These are phyloP conservation scores for Anoplius nigerrimus DNA, from an alignment of 2,888 invertebrate genomes.

Conservation along the genomic window DNA sequence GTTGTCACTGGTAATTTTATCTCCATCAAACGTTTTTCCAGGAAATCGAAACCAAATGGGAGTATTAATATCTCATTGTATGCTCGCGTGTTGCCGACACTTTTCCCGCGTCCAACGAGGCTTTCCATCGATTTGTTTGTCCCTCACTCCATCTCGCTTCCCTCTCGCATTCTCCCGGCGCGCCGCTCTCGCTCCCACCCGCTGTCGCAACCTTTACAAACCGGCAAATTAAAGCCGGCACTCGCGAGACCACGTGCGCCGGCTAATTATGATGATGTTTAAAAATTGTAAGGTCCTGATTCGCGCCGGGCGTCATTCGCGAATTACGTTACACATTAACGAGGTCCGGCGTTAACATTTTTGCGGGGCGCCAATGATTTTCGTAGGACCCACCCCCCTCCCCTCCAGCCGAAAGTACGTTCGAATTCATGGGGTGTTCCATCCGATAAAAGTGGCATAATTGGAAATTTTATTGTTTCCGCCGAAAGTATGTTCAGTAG, in stretches of 20 bases:
- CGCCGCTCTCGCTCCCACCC: background rate
- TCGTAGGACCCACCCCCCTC: background rate
- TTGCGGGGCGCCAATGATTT: slow-evolving; percentile 6
- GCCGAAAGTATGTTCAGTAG: too few relatives aligned
- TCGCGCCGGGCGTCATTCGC: background rate
- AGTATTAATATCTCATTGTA: slow-evolving; percentile 73
- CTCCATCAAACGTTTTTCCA: slow-evolving; percentile 70
- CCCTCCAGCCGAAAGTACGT: background rate
- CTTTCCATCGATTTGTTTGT: slow-evolving; percentile 67
- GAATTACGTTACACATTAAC: slow-evolving; percentile 3
- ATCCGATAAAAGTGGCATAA: too few relatives aligned
- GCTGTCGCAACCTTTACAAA: background rate
- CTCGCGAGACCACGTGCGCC: background rate
- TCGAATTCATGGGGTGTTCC: background rate
- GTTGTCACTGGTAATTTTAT: slow-evolving; percentile 69
- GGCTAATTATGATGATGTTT: too few relatives aligned
- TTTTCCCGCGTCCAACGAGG: slow-evolving; percentile 64
- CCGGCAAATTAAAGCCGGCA: slow-evolving; percentile 5
- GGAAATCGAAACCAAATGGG: slow-evolving; percentile 72
- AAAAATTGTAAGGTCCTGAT: slow-evolving; percentile 1
- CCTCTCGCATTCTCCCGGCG: background rate
- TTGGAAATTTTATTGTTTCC: too few relatives aligned
- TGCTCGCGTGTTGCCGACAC: slow-evolving; percentile 66
- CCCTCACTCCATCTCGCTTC: background rate
- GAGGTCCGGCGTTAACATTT: slow-evolving; percentile 2